Evolutionary conservation across 2,113 vertebrate species (phyloP), one percentile per base, ranked within the genome.

Genomic region (Nothocercus julius): DNA sequence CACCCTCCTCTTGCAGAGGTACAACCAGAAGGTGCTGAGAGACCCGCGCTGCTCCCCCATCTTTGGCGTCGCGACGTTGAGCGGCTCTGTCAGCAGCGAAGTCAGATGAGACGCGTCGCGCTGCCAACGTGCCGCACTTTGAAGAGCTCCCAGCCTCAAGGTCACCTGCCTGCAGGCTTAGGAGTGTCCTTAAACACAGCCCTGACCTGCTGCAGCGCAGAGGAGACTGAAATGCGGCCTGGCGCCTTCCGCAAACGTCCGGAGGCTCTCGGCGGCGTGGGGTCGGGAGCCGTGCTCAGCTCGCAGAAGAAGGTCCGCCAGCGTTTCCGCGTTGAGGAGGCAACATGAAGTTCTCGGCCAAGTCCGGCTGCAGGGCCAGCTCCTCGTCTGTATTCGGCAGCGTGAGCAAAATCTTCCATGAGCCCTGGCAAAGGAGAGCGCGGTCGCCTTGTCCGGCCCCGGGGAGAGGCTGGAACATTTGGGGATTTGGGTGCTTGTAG

Each of bases 401-500:
- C 34, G 5, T 1, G 2, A 74, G 38, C 9, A 4, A 76, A 42
- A 47, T 24, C 47, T 47, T 62, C 76, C 16, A n/a, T 14, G 21
- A 69, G 12, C 38, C 38, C 6, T 64, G 32, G 70, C 63, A 53
- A 62, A 40, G n/a, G 40, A 49, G 63, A 63, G 30, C 0, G 3
- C 7, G 0, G 27, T 32, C 1, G 1, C 18, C 54, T 69, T 6
- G 2, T 25, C 44, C 6, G 20, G 76, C 53, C 54, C 45, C 2
- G 2, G 47, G 15, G 24, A 54, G 56, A 79, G 8, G 30, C 54
- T 58, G 54, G 28, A 32, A 30, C 17, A 32, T 32, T 32, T 32
- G 5, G 10, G 30, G 0, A 0, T 40, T 75, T 1, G 20, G 62
- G 10, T 0, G 6, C 24, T 7, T 4, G 2, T 0, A 0, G 10